Evolutionary conservation across 1,140 invertebrate species (phyloP), one percentile per base, ranked within the genome.

Genomic region (Zaprionus camerounensis): DNA sequence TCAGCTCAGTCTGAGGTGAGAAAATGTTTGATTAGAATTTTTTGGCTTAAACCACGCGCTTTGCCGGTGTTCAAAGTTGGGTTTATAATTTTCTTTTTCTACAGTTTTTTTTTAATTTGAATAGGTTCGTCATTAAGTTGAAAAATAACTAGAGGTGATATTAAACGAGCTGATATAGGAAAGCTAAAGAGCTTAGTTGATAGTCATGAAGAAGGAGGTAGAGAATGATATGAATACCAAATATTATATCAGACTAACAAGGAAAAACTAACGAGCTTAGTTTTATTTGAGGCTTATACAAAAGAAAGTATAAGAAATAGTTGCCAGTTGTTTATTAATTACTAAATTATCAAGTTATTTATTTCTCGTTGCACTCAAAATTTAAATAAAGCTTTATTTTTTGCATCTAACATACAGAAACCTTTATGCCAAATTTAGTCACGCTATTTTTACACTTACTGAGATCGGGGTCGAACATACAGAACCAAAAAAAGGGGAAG

Each of bases 11-110:
- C 58, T 26, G 64, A 91, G 88, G 87, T 91, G 87, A 91, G 87
- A 91, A 91, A 91, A 88, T 91, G 83, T 84, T 87, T 91, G 87
- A 91, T 91, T 91, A 85, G 86, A 82, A 82, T 80, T 90, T 46
- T 11, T 44, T 76, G 81, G 69, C 13, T 24, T 71, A 49, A 63
- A 66, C 62, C 64, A 71, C 49, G 38, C 34, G 49, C 75, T 62
- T 67, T 63, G 71, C 76, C 67, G 74, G 71, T 51, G 63, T 20
- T 51, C 46, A 17, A 24, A 61, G 15, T 68, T 61, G 17, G 41
- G 53, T 15, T 59, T 53, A 12, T 61, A 51, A 24, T 36, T 66
- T 66, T 36, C 31, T 44, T 58, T 56, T 49, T 28, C 9, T 76
- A 28, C 56, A 41, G 36, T 41, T 62, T 36, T 6, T 51, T 38